phyloP scores from a whole-genome alignment of 2,113 vertebrate species.

The Canis aureus region DNA sequence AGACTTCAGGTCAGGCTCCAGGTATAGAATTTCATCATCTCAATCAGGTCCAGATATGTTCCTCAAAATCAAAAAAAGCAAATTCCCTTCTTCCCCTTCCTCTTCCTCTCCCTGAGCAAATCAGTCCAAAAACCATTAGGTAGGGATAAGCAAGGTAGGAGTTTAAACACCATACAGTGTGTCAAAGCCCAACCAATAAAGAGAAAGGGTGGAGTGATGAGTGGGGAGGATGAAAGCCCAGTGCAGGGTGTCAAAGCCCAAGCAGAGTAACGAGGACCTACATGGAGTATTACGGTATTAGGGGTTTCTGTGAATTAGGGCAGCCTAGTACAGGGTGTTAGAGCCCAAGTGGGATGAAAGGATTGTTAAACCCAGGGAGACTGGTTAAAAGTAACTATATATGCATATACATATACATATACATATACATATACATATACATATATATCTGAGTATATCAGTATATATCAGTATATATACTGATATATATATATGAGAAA shows the following conservation, averaged over 20 bases:
- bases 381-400: neutral
- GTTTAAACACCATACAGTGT: neutral
- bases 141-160: neutral
- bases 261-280: neutral
- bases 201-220: neutral
- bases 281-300: neutral
- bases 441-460: no score
- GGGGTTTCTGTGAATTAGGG: neutral
- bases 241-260: neutral
- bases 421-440: no score
- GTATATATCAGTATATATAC: no score
- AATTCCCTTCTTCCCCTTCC: neutral
- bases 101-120: conserved; percentile 30
- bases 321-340: neutral
- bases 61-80: neutral
- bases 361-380: neutral
- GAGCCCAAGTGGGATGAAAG: neutral
- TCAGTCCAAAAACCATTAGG: neutral
- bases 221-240: neutral
- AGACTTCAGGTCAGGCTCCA: neutral
- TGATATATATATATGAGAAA: neutral
- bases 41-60: neutral
- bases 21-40: conserved; percentile 13
- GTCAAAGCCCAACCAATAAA: neutral
- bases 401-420: no score